Base-by-base conservation (phyloP, 2,113 vertebrate genomes). In the Hippocampus mohnikei region DNA sequence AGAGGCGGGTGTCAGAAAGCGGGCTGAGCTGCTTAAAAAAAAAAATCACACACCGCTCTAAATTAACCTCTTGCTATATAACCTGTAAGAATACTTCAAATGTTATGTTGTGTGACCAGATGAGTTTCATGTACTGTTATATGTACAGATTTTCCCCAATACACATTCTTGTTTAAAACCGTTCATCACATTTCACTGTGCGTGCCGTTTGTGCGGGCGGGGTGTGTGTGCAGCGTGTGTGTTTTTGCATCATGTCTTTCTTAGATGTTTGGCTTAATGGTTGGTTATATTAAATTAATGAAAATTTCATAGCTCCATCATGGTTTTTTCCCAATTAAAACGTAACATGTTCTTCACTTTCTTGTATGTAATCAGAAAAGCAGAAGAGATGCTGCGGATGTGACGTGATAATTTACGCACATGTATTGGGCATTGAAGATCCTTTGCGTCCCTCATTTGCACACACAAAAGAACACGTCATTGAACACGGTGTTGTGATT, bases 251-350 rank as follows among this genome's bases (percentile, higher is more conserved):
- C 21, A 8, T n/a, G 21, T 55, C 52, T 55, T 53, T 21, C 3
- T 55, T 44, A 44, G 10, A 37, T 37, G 33, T 11, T 71, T 25
- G 64, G n/a, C 40, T 20, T 65, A 44, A n/a, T 64, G 11, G 42
- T 80, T 64, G 13, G 5, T 73, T 73, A 72, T 84, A 79, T 87
- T 91, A 90, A 91, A 40, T 90, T 91, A 91, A 91, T 87, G 69
- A 63, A 71, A 81, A 69, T 75, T 74, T 59, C 76, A 76, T 50
- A 62, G 29, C 25, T 21, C 18, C 76, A 68, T 77, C 9, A 58
- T 79, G 48, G 70, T 77, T 8, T 80, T 78, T 76, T 80, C 46
- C 79, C 79, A 82, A 88, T 81, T 87, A 85, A 88, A 88, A 76
- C 80, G 61, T 81, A 82, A 87, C 75, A 78, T 63, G 71, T 74